Evolutionary conservation across 1,140 invertebrate species (phyloP), one percentile per base, ranked within the genome.

Genomic region (Saccostrea echinata): DNA sequence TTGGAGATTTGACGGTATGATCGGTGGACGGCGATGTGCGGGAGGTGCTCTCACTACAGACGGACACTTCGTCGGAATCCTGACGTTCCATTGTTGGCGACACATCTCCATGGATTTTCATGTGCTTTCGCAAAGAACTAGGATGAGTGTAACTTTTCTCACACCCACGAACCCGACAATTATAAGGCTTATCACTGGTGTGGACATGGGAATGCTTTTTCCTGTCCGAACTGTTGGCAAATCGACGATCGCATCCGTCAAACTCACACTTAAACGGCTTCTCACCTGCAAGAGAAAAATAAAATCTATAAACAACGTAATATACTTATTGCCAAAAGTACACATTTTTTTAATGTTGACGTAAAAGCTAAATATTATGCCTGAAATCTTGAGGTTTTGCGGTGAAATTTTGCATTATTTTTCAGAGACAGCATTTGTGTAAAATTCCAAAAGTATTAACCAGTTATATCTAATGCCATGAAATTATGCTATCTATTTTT

Each of bases 141-240:
- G 99, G 99, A 95, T 99, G 99, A 24, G 99, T 99, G 96, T 99
- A 99, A 84, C 98, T 98, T 96, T 99, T 99, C 96, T 99, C 98
- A 96, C 99, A 99, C 91, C 98, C 98, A 84, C 97, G 96, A 35
- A 99, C 97, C 90, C 98, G 97, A 95, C 99, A 99, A 96, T 98
- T 99, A 96, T 99, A 99, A 8, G 99, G 99, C 95, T 99, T 99
- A 96, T 99, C 98, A 51, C 97, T 98, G 21, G 98, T 99, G 96
- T 99, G 99, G 30, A 99, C 99, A 96, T 99, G 99, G 71, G 98
- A 98, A 94, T 99, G 99, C 95, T 99, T 99, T 96, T 99, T 99
- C 86, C 99, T 96, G 96, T 99, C 99, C 85, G 98, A 99, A 91
- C 98, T 98, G 96, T 99, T 99, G 90, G 99, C 99, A 95, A 99